Conservation (phyloP, 2,888 invertebrate genomes). For the Biston betularia region DNA sequence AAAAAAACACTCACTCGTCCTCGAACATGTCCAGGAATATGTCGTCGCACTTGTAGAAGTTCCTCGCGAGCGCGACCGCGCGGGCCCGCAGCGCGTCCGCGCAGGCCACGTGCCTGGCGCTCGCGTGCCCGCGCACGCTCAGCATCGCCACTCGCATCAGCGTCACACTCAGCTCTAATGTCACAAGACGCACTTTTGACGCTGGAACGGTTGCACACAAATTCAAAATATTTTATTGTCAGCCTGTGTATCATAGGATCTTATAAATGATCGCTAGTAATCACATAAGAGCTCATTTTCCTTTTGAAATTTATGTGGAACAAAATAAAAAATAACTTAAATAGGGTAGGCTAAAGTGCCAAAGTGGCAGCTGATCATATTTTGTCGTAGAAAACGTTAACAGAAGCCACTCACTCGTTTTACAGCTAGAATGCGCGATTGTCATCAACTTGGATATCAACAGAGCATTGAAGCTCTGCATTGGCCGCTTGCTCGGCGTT, state of each 20-base stretch:
- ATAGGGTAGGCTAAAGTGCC: no score
- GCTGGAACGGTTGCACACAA: constrained; percentile 86
- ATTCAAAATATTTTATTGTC: no score
- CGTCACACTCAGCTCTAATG: constrained; percentile 94
- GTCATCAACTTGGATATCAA: constrained; percentile 94
- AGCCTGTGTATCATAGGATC: no score
- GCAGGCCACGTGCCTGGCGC: constrained; percentile 85
- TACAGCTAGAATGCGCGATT: constrained; percentile 94
- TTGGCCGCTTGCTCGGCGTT: constrained; percentile 55
- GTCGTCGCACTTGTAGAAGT: constrained; percentile 98
- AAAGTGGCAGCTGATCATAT: no score
- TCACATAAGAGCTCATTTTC: no score
- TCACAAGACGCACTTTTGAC: constrained; percentile 95
- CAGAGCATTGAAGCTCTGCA: constrained; percentile 92
- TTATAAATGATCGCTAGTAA: no score
- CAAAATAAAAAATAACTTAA: no score
- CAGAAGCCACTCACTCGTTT: constrained; percentile 89
- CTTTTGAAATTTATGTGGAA: no score
- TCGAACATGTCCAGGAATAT: constrained; percentile 99
- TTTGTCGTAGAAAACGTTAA: no score
- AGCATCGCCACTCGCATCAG: constrained; percentile 87
- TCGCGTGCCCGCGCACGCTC: constrained; percentile 88
- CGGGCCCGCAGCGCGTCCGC: constrained; percentile 87
- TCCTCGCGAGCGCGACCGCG: constrained; percentile 94
- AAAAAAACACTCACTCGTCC: constrained; percentile 95